A percentile compares a stretch with the other conserved stretches of the same genome.
Evolutionary conservation across 2,797 vertebrate species (phyloP).

Genomic region (Danio albolineatus): DNA sequence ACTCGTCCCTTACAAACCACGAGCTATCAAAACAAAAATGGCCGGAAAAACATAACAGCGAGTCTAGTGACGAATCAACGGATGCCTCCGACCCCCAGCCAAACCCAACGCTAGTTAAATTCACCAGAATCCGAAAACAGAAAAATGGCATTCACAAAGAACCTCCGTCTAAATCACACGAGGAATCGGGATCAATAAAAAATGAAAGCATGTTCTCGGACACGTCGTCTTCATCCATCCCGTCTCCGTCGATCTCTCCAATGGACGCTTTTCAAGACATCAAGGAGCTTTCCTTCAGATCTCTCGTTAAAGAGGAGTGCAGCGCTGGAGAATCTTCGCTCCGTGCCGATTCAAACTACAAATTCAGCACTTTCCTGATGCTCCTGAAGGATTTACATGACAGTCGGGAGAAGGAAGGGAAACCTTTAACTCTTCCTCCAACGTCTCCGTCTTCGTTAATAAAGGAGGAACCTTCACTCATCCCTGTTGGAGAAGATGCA

Average conservation of each 20-base stretch:
- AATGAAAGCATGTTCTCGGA: conserved; percentile 68
- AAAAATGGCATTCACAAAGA: conserved; percentile 73
- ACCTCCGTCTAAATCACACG: conserved; percentile 52
- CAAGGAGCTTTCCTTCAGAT: conserved; percentile 87
- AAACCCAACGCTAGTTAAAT: conserved; percentile 68
- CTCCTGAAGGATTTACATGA: conserved; percentile 96
- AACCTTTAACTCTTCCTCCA: conserved; percentile 80
- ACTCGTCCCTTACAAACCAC: conserved; percentile 6
- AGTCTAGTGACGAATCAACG: conserved; percentile 58
- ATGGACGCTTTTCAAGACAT: conserved; percentile 81
- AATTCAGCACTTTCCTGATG: conserved; percentile 97
- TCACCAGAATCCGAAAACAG: conserved; percentile 64
- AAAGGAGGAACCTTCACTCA: conserved; percentile 78
- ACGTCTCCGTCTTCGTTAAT: conserved; percentile 74
- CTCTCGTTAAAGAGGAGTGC: conserved; percentile 81
- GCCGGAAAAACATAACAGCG: conserved; percentile 50
- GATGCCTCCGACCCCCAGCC: conserved; percentile 62
- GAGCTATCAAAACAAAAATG: conserved; percentile 43
- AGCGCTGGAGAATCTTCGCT: conserved; percentile 77
- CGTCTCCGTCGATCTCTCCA: conserved; percentile 69
- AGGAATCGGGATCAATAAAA: conserved; percentile 65
- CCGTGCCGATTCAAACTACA: conserved; percentile 89
- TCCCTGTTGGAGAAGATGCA: conserved; percentile 62
- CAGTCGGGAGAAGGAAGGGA: conserved; percentile 90
- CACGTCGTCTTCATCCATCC: conserved; percentile 64